These are phyloP conservation scores for Kryptolebias marmoratus DNA, from an alignment of 2,113 vertebrate genomes.

Conservation along the genomic window DNA sequence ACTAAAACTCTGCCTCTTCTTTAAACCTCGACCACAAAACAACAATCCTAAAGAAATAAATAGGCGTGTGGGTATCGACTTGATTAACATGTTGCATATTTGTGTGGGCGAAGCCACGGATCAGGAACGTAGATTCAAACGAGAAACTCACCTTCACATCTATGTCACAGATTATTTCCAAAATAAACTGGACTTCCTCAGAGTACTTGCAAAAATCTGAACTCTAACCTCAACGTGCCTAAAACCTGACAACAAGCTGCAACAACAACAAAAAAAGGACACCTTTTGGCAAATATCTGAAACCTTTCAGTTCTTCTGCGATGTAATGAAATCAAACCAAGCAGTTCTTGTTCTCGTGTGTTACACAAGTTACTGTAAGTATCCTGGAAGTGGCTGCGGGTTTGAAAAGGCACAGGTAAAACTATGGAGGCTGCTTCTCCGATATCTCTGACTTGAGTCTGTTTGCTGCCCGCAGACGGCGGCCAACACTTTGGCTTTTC, in stretches of 20 bases:
- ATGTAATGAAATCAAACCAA: neutral
- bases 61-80: constrained; percentile 62
- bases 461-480: constrained; percentile 38
- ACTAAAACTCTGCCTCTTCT: constrained; percentile 66
- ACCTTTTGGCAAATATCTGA: neutral
- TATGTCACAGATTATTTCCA: constrained; percentile 54
- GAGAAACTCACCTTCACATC: neutral
- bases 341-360: neutral
- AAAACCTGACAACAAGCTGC: constrained; percentile 13
- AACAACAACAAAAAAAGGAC: neutral
- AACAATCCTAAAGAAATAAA: constrained; percentile 92
- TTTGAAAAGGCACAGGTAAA: constrained; percentile 73
- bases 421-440: constrained; percentile 63
- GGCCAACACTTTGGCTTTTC: constrained; percentile 61
- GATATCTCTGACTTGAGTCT: constrained; percentile 44
- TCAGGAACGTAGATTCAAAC: constrained; percentile 23
- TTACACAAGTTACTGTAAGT: constrained; percentile 22
- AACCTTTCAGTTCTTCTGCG: neutral
- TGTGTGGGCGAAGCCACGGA: constrained; percentile 29
- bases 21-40: constrained; percentile 62
- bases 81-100: constrained; percentile 76
- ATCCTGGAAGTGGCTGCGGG: constrained; percentile 53
- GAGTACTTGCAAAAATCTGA: constrained; percentile 27
- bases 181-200: constrained; percentile 37
- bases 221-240: constrained; percentile 20